Evolutionary conservation across 2,888 invertebrate species (phyloP).

Genomic region (Synanthedon myopaeformis): DNA sequence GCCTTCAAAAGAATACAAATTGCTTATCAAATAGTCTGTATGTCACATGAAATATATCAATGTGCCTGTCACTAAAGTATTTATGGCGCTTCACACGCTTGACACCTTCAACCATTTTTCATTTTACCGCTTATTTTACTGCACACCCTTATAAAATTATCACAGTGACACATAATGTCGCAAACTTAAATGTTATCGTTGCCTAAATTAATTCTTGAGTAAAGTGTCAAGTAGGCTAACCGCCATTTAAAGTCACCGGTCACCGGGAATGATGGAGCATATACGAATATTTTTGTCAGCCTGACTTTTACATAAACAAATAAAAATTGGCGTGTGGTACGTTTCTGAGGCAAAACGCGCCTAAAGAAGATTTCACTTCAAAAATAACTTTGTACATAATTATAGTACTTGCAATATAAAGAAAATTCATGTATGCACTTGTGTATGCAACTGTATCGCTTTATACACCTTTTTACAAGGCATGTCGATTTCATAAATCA

Average conservation of each 20-base stretch:
- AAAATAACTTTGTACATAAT: too few species aligned
- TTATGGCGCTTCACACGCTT: slow-evolving; percentile 31
- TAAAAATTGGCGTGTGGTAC: too few species aligned
- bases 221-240: too few species aligned
- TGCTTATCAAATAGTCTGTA: slow-evolving; percentile 10
- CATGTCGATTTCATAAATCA: slow-evolving; percentile 10
- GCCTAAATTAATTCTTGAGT: too few species aligned
- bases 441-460: slow-evolving; percentile 16
- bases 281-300: too few species aligned
- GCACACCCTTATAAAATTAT: slow-evolving; percentile 22
- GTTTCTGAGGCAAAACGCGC: too few species aligned
- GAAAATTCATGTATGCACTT: slow-evolving; percentile 2
- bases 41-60: slow-evolving; percentile 36
- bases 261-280: too few species aligned
- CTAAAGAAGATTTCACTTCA: too few species aligned
- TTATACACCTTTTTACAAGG: slow-evolving; percentile 13
- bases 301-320: too few species aligned
- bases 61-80: slow-evolving; percentile 42
- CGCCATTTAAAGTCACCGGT: too few species aligned
- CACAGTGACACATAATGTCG: slow-evolving; percentile 10
- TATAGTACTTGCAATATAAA: too few species aligned
- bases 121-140: slow-evolving; percentile 38
- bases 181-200: background rate
- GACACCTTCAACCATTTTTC: slow-evolving; percentile 29
- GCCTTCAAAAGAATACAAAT: too few species aligned